A percentile compares a stretch with the other conserved stretches of the same genome.
Evolutionary conservation across 2,888 invertebrate species (phyloP).

Genomic region (Drosophila monieri): DNA sequence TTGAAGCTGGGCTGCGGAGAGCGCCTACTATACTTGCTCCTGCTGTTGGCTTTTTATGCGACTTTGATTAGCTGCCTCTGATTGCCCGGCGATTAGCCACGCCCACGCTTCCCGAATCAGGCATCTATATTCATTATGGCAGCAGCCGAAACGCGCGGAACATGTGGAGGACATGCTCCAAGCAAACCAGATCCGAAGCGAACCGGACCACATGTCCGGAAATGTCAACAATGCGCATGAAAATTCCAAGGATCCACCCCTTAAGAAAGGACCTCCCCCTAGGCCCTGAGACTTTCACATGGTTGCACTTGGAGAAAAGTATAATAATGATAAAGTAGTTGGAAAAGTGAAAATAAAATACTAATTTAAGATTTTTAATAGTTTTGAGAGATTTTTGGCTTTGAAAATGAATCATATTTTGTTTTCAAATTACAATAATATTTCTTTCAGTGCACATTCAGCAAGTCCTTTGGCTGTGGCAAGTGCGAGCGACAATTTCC

Average conservation of each 20-base stretch:
- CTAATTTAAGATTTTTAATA: no score
- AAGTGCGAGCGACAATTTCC: slow-evolving; percentile 64
- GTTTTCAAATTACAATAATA: not conserved
- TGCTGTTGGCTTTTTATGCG: slow-evolving; percentile 44
- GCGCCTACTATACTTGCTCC: slow-evolving; percentile 20
- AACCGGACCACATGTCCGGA: slow-evolving; percentile 77
- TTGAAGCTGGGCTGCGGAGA: slow-evolving; percentile 51
- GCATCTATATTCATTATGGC: slow-evolving; percentile 82
- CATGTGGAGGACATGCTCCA: slow-evolving; percentile 60
- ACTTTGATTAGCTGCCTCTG: slow-evolving; percentile 63
- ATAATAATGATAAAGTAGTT: not conserved
- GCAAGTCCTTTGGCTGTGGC: slow-evolving; percentile 53
- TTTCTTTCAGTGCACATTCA: slow-evolving; percentile 17
- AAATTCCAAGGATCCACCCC: slow-evolving; percentile 74
- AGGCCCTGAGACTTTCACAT: slow-evolving; percentile 14
- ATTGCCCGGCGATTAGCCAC: slow-evolving; percentile 68
- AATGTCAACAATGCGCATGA: slow-evolving; percentile 81
- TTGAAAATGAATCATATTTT: not conserved
- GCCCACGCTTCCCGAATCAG: slow-evolving; percentile 64
- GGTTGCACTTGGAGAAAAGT: slow-evolving; percentile 10
- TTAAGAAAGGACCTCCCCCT: slow-evolving; percentile 27
- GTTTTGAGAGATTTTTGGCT: not conserved
- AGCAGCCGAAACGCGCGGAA: slow-evolving; percentile 29
- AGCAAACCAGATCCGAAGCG: slow-evolving; percentile 35
- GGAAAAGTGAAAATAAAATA: not conserved